Base-by-base conservation (phyloP, 2,888 invertebrate genomes). In the Thelaira solivaga region DNA sequence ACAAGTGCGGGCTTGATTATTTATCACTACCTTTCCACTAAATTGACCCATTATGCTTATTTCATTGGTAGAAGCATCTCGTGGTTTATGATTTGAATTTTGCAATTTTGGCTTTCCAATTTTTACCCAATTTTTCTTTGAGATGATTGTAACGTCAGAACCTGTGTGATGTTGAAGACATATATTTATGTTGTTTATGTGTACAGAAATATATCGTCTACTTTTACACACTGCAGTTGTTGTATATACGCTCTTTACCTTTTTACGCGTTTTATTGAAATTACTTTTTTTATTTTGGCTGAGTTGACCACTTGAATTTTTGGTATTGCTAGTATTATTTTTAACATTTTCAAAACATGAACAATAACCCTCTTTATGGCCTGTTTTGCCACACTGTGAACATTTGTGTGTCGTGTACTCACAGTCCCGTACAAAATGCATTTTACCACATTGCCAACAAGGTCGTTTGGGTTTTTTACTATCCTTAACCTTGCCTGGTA, bases 291-390 rank as follows among this genome's bases (percentile, higher is more conserved):
- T 55, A n/a, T n/a, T n/a, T n/a, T n/a, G n/a, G n/a, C n/a, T n/a
- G n/a, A n/a, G n/a, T n/a, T n/a, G n/a, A n/a, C n/a, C n/a, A n/a
- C n/a, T n/a, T n/a, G 1, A 16, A 2, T 8, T 59, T 26, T 41
- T 59, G 4, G 11, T 36, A 31, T 47, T 16, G 36, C 1, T 36
- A 3, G 1, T 47, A 16, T n/a, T 39, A 13, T 29, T 57, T 68
- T 4, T 24, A 2, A 1, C 26, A 4, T 26, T 26, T 39, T 65
- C 3, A 39, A 72, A 73, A 34, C 74, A 76, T 1, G 65, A 29
- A 55, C 78, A 78, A 64, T 67, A 74, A 0, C 74, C 79, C 16
- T 74, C 77, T 29, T 80, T 81, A 39, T 80, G 78, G 0, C 76
- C 77, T 0, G 62, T 18, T 7, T 45, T 64, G 22, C 47, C 16